phyloP scores from a whole-genome alignment of 2,888 invertebrate species.

The Acrocyrtus sp. region DNA sequence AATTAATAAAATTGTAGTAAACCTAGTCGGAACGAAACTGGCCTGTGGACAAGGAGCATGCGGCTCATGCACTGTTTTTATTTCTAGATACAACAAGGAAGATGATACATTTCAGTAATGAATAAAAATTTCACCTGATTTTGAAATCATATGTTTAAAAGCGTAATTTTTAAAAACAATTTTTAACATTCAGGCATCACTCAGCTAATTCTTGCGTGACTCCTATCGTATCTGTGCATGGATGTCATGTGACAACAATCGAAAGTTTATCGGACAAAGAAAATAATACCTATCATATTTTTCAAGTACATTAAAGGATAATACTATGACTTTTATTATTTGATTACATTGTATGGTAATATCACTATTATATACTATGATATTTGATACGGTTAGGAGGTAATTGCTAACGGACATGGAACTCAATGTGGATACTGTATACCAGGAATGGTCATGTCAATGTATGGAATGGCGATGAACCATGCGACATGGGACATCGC shows the following conservation, averaged over 20 bases:
- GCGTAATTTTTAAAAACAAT: neutral
- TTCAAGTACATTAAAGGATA: slow-evolving; percentile 49
- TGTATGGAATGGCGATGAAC: slow-evolving; percentile 86
- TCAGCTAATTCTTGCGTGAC: slow-evolving; percentile 91
- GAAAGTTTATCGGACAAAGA: slow-evolving; percentile 91
- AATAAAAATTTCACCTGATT: neutral
- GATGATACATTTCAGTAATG: slow-evolving; percentile 67
- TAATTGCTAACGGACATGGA: slow-evolving; percentile 88
- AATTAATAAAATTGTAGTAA: slow-evolving; percentile 71
- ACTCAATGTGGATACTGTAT: slow-evolving; percentile 90
- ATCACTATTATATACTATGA: neutral
- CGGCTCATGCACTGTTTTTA: slow-evolving; percentile 94
- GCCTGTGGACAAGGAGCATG: slow-evolving; percentile 96
- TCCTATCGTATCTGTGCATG: slow-evolving; percentile 87
- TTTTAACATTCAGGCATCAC: slow-evolving; percentile 72
- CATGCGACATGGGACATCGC: slow-evolving; percentile 76
- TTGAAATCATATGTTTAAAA: neutral
- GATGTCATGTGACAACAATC: slow-evolving; percentile 88
- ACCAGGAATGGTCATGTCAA: slow-evolving; percentile 81
- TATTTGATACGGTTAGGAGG: slow-evolving; percentile 71
- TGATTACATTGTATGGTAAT: neutral
- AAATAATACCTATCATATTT: slow-evolving; percentile 66
- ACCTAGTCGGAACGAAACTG: slow-evolving; percentile 88
- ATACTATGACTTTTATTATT: neutral
- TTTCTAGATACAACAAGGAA: slow-evolving; percentile 77